Conservation (phyloP, 2,888 invertebrate species). For the Pterostichus niger region DNA sequence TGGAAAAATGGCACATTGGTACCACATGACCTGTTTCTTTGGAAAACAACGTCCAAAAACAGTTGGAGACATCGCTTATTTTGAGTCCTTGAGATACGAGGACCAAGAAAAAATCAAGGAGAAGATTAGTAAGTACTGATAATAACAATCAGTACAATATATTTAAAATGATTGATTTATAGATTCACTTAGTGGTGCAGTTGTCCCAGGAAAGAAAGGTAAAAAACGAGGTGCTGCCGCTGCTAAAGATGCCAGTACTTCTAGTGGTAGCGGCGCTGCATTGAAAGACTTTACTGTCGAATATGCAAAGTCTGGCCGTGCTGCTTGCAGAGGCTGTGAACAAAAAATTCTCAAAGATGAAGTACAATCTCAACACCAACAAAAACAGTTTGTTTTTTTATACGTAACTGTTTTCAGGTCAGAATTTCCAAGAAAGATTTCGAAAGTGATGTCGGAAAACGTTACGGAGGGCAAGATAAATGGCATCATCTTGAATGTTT, state of each 20-base stretch:
- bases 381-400: neutral
- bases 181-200: conserved; percentile 73
- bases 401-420: conserved; percentile 75
- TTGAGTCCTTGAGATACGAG: conserved; percentile 87
- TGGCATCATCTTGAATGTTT: conserved; percentile 98
- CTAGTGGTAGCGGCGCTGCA: conserved; percentile 73
- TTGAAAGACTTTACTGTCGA: conserved; percentile 87
- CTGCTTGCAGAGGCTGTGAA: conserved; percentile 91
- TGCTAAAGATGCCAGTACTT: conserved; percentile 67
- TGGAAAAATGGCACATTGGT: conserved; percentile 93
- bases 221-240: conserved; percentile 78
- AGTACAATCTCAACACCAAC: conserved; percentile 75
- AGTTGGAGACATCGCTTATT: conserved; percentile 88
- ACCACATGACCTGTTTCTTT: conserved; percentile 93
- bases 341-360: conserved; percentile 88
- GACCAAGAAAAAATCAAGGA: conserved; percentile 90
- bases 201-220: conserved; percentile 77
- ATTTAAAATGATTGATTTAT: neutral
- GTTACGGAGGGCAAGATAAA: conserved; percentile 89
- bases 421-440: conserved; percentile 91
- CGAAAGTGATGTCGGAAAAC: conserved; percentile 88
- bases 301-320: conserved; percentile 91
- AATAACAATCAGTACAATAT: neutral
- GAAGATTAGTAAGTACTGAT: conserved; percentile 81
- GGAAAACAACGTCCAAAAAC: conserved; percentile 86